phyloP scores from a whole-genome alignment of 2,113 vertebrate species.

The Equus quagga region DNA sequence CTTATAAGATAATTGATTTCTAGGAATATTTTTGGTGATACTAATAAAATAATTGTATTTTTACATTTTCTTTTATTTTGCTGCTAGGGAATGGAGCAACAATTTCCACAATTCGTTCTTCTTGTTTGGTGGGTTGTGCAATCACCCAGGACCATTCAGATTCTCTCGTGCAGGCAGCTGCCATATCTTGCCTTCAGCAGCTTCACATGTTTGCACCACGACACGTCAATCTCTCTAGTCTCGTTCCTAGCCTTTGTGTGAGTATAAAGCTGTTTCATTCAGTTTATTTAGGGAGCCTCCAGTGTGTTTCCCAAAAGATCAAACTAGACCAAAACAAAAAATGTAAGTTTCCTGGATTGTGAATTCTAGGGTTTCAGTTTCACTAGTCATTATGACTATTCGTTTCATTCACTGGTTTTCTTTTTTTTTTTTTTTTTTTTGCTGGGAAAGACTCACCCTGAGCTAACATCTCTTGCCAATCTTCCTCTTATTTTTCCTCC shows the following conservation, averaged over 20 bases:
- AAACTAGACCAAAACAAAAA: constrained; percentile 14
- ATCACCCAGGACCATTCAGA: constrained; percentile 99
- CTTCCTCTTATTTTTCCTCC: too few relatives aligned
- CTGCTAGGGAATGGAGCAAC: constrained; percentile 94
- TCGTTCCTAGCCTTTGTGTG: constrained; percentile 97
- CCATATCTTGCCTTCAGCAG: constrained; percentile 99
- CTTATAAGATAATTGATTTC: constrained; percentile 46
- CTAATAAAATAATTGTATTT: constrained; percentile 55
- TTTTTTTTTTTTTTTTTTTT: not conserved
- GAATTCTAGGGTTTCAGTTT: constrained; percentile 6
- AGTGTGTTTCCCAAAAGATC: constrained; percentile 44
- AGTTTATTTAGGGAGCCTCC: not conserved
- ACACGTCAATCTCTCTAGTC: constrained; percentile 98
- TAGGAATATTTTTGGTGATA: constrained; percentile 4
- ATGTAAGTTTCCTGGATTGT: not conserved
- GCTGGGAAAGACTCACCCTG: too few relatives aligned
- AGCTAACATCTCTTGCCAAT: too few relatives aligned
- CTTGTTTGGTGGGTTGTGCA: constrained; percentile 98
- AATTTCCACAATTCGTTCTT: constrained; percentile 98
- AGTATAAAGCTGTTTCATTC: constrained; percentile 80
- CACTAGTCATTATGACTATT: not conserved
- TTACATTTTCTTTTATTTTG: constrained; percentile 30
- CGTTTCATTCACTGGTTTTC: not conserved
- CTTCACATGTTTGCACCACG: constrained; percentile 99
- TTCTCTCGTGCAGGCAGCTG: constrained; percentile 97